These are phyloP conservation scores for Diachasmimorpha longicaudata DNA, from an alignment of 1,140 invertebrate species.

Conservation along the genomic window DNA sequence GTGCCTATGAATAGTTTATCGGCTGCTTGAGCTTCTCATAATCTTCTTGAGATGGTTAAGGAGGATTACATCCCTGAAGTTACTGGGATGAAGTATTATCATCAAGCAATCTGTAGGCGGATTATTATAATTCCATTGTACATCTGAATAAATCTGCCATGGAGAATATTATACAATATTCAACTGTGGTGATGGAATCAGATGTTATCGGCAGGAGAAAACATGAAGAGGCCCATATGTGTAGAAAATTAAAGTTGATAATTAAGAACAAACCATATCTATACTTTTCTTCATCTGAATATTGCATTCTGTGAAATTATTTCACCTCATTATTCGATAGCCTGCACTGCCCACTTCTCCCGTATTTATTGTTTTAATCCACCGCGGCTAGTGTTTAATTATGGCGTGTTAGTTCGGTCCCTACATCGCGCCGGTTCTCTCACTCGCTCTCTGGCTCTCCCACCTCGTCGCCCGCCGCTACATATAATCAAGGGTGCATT, in stretches of 20 bases:
- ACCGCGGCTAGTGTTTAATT: slow-evolving; percentile 53
- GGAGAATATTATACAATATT: background rate
- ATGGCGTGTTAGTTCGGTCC: slow-evolving; percentile 49
- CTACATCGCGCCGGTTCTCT: background rate
- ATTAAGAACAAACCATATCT: too few species aligned
- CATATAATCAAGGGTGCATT: background rate
- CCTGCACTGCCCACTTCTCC: background rate
- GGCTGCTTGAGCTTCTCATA: background rate
- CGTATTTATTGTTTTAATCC: slow-evolving; percentile 60
- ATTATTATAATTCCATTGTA: background rate
- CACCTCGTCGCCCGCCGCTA: background rate
- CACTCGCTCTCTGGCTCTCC: background rate
- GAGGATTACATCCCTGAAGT: background rate
- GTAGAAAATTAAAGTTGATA: too few species aligned
- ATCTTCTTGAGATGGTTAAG: background rate
- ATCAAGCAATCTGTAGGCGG: background rate
- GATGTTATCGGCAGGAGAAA: too few species aligned
- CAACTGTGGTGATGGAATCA: too few species aligned
- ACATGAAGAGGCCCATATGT: too few species aligned
- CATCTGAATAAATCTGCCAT: background rate
- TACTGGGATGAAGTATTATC: background rate
- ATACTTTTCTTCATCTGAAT: background rate
- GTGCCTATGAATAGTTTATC: background rate
- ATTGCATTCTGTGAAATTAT: background rate
- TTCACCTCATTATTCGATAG: background rate